Evolutionary conservation across 1,140 invertebrate species (phyloP), one percentile per base, ranked within the genome.

Genomic region (Drosophila orena): DNA sequence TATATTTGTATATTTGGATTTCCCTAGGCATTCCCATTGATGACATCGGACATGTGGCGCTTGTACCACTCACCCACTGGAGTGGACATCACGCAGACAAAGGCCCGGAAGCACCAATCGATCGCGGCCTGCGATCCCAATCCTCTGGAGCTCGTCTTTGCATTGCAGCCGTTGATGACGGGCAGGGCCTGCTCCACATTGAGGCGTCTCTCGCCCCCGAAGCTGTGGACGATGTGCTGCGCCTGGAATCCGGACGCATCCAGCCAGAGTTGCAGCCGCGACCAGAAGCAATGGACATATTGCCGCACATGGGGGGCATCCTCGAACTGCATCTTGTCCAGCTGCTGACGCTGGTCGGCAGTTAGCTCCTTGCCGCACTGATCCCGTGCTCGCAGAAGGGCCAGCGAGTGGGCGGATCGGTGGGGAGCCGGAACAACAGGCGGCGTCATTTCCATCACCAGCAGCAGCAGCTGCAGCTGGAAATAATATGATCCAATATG

Each of bases 1-100:
- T 22, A 22, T 3, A 4, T 24, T 24, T 24, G 0, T 24, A 20
- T 44, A 44, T 44, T 20, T 20, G 14, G 5, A 2, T 14, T 12
- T 22, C 8, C 34, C 14, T 50, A 50, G 8, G 47, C 47, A 50
- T 50, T 50, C 15, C 47, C 47, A 50, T 50, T 50, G 27, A 50
- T 50, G 27, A 50, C 47, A 11, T 50, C 47, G 47, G 47, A 50
- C 47, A 50, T 50, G 47, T 50, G 47, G 8, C 47, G 47, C 27
- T 30, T 50, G 27, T 50, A 50, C 47, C 47, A 50, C 8, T 50
- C 47, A 10, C 47, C 47, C 7, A 50, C 47, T 34, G 47, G 47
- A 2, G 47, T 50, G 14, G 14, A 10, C 27, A 50, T n/a, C 27
- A 50, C 47, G 10, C 47, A 50, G 27, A 27, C n/a, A 12, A 50